Evolutionary conservation across 2,113 vertebrate genomes (phyloP).

Genomic region (Toxotes chatareus): DNA sequence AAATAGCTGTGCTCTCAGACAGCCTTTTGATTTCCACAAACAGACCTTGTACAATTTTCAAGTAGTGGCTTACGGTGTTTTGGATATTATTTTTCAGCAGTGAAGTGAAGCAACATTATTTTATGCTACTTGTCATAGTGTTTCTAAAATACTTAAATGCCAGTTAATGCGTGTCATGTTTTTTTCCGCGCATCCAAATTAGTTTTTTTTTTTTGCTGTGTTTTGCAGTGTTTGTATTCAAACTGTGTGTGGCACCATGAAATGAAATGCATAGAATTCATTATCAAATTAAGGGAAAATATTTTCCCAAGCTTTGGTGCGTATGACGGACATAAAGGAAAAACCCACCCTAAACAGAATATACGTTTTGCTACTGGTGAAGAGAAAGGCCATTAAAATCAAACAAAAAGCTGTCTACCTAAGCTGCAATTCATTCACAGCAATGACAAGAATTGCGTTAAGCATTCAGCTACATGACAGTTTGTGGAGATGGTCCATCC

Average conservation of each 20-base stretch:
- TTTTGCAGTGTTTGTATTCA: constrained; percentile 8
- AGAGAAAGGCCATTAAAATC: constrained; percentile 5
- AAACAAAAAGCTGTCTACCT: constrained; percentile 11
- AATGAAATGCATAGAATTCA: constrained; percentile 9
- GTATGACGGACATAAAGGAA: constrained; percentile 7
- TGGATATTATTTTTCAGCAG: constrained; percentile 15
- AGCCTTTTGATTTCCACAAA: constrained; percentile 56
- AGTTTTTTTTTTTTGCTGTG: background rate
- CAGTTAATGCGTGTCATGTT: constrained; percentile 33
- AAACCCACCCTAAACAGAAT: background rate
- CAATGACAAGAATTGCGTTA: constrained; percentile 12
- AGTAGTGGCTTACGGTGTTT: constrained; percentile 16
- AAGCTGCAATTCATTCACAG: constrained; percentile 24
- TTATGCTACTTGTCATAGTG: constrained; percentile 18
- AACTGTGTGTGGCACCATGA: constrained; percentile 22
- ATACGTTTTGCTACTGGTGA: background rate
- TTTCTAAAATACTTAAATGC: constrained; percentile 46
- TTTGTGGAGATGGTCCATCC: constrained; percentile 11
- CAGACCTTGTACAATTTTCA: constrained; percentile 21
- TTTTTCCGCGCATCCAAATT: constrained; percentile 24
- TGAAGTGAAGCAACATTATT: constrained; percentile 31
- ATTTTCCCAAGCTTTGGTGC: background rate
- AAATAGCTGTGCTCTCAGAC: constrained; percentile 57
- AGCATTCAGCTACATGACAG: background rate
- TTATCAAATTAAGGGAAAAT: constrained; percentile 23